Base-by-base conservation (phyloP, 2,888 invertebrate species). In the Ophion ventricosus region DNA sequence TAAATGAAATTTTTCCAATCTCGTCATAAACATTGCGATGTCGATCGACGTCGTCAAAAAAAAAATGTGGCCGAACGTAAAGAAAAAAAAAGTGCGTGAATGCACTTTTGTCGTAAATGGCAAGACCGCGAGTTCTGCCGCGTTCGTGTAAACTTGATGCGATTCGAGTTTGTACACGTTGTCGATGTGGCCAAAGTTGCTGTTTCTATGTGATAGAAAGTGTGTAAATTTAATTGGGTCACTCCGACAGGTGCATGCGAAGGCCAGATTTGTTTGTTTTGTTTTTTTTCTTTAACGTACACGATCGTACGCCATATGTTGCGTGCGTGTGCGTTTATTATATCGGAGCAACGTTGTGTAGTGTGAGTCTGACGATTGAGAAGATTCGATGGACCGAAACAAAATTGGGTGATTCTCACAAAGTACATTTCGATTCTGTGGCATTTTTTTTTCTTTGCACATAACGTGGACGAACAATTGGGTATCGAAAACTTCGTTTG, bases 231-330 rank as follows among this genome's bases (percentile, higher is more conserved):
- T 84, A 84, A 84, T 84, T 84, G 82, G 84, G 84, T 84, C 84
- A 84, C 79, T 84, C 82, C 79, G 84, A 82, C 84, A 84, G 82
- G 84, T 84, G 82, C 79, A 80, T 67, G 59, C 82, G 79, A 84
- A 84, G 82, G 82, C 84, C 82, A 79, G 84, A 82, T 84, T 84
- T 79, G 82, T 82, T 79, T 43, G 43, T 35, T 35, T 35, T 7
- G 35, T 43, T 43, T 14, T 43, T 43, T 14, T 82, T 79, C 57
- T 61, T 66, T 63, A 67, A 23, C 66, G 25, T 20, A 61, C 40
- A 56, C 40, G 29, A 49, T 17, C 3, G 14, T 40, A 17, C 26
- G 11, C n/a, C n/a, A 0, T 29, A 8, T 56, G 43, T 40, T 43
- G 29, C 26, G 64, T 43, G 29, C 26, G 64, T 26, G 29, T 57